Evolutionary conservation across 2,113 vertebrate genomes (phyloP).

Genomic region (Scophthalmus maximus): DNA sequence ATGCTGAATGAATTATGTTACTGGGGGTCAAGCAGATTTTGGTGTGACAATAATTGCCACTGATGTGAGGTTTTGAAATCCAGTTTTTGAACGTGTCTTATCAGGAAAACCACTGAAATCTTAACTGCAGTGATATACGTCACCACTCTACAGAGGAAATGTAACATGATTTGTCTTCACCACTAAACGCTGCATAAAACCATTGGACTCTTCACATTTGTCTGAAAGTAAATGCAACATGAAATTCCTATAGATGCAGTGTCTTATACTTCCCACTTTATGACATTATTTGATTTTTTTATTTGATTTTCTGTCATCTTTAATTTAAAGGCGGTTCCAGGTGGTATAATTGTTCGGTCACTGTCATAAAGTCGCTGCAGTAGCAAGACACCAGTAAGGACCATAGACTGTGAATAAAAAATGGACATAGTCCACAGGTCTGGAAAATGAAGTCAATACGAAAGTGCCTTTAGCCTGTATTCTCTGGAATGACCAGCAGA

Average conservation of each 20-base stretch:
- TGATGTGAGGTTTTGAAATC: slow-evolving; percentile 19
- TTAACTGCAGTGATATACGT: slow-evolving; percentile 42
- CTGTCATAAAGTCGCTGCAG: too few species aligned
- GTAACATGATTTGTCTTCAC: slow-evolving; percentile 47
- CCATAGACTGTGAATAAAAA: too few species aligned
- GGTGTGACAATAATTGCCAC: slow-evolving; percentile 29
- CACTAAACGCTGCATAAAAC: slow-evolving; percentile 48
- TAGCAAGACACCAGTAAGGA: too few species aligned
- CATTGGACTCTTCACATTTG: slow-evolving; percentile 54
- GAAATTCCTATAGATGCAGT: slow-evolving; percentile 33
- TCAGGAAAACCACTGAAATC: slow-evolving; percentile 17
- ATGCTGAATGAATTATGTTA: slow-evolving; percentile 24
- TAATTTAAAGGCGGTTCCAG: too few species aligned
- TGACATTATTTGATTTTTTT: not conserved
- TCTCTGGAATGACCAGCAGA: too few species aligned
- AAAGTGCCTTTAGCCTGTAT: too few species aligned
- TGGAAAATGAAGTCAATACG: too few species aligned
- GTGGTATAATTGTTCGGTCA: too few species aligned
- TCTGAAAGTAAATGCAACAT: slow-evolving; percentile 65
- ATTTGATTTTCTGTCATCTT: not conserved
- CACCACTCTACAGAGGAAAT: slow-evolving; percentile 48
- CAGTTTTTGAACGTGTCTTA: slow-evolving; percentile 13
- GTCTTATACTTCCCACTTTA: slow-evolving; percentile 26
- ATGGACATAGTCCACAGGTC: too few species aligned
- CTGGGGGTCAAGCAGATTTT: slow-evolving; percentile 19